A percentile compares a stretch with the other conserved stretches of the same genome.
Evolutionary conservation across 2,888 invertebrate genomes (phyloP).

Genomic region (Nomada hirtipes): DNA sequence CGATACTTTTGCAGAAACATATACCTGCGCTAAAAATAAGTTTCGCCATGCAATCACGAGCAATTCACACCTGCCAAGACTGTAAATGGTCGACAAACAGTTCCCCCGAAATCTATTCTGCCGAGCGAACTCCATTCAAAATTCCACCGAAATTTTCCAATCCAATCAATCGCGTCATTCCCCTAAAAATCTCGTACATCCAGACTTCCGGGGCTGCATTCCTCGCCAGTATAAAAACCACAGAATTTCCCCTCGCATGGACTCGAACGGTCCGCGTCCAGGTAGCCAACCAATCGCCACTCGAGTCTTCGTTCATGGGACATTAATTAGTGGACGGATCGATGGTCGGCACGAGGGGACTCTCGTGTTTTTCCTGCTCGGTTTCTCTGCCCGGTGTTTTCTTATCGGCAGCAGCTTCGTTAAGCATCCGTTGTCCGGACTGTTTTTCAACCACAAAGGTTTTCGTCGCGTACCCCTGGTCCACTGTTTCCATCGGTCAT

Average conservation of each 20-base stretch:
- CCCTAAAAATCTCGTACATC: background rate
- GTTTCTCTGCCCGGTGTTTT: slow-evolving; percentile 5
- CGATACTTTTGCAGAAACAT: no score
- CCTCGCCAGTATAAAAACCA: background rate
- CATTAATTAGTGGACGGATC: slow-evolving; percentile 50
- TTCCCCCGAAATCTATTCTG: background rate
- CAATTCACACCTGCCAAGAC: no score
- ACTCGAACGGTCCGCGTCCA: background rate
- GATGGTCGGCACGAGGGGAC: slow-evolving; percentile 16
- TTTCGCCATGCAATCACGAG: no score
- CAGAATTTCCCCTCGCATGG: background rate
- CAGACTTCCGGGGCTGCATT: background rate
- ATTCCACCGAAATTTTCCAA: background rate
- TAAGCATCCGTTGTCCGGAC: slow-evolving; percentile 47
- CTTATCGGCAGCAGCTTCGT: slow-evolving; percentile 46
- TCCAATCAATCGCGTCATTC: background rate
- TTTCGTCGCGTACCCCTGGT: background rate
- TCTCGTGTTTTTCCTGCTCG: background rate
- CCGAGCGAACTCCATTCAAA: background rate
- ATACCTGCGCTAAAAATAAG: no score
- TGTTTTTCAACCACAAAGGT: slow-evolving; percentile 35
- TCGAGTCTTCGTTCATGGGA: slow-evolving; percentile 26
- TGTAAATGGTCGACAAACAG: no score
- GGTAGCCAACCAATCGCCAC: slow-evolving; percentile 22
- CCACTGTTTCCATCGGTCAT: background rate